Conservation (phyloP, 1,140 invertebrate genomes). For the Drosophila yakuba region DNA sequence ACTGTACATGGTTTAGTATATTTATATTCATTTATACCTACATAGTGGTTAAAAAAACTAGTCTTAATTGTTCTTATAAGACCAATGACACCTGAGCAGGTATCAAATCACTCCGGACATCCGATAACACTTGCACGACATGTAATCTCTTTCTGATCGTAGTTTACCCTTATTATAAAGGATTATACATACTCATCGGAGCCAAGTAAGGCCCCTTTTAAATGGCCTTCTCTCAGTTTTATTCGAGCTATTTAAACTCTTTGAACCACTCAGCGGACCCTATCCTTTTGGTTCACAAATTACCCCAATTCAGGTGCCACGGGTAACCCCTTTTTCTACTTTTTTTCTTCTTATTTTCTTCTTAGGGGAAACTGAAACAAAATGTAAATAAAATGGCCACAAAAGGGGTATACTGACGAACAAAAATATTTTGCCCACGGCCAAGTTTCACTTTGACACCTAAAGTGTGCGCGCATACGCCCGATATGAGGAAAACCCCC, state of each 20-base stretch:
- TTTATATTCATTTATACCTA: too few relatives aligned
- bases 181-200: slow-evolving; percentile 30
- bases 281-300: slow-evolving; percentile 41
- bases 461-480: slow-evolving; percentile 79
- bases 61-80: background rate
- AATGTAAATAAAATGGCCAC: slow-evolving; percentile 81
- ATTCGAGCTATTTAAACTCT: slow-evolving; percentile 34
- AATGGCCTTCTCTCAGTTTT: slow-evolving; percentile 10
- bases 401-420: slow-evolving; percentile 19
- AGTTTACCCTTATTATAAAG: slow-evolving; percentile 32
- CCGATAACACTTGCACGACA: background rate
- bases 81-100: background rate
- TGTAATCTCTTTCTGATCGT: slow-evolving; percentile 5
- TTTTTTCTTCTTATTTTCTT: background rate
- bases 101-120: background rate
- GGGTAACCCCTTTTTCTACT: slow-evolving; percentile 18
- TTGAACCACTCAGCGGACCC: slow-evolving; percentile 37
- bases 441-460: slow-evolving; percentile 74
- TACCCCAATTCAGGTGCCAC: slow-evolving; percentile 63
- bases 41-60: too few relatives aligned
- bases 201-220: slow-evolving; percentile 6
- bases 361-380: slow-evolving; percentile 43
- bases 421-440: slow-evolving; percentile 29
- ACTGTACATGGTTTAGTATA: too few relatives aligned
- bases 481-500: slow-evolving; percentile 23